phyloP scores from a whole-genome alignment of 2,113 vertebrate genomes.

The Brienomyrus longianalis region DNA sequence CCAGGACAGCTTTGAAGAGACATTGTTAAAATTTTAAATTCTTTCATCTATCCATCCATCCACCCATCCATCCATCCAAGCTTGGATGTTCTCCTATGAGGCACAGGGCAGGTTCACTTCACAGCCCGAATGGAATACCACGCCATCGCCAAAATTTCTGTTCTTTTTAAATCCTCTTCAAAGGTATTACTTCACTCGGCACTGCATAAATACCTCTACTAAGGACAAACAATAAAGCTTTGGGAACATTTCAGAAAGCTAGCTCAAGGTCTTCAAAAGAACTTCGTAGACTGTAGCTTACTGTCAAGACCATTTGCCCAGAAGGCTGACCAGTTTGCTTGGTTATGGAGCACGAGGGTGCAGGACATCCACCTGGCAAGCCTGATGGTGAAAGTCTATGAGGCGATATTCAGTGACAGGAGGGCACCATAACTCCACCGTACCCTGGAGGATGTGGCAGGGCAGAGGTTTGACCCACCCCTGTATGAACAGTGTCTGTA shows the following conservation, averaged over 20 bases:
- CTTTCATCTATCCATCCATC: not conserved
- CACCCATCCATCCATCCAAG: not conserved
- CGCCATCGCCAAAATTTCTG: not conserved
- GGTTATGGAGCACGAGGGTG: not conserved
- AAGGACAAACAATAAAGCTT: not conserved
- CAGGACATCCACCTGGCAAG: slow-evolving; percentile 8
- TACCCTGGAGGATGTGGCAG: not conserved
- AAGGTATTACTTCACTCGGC: not conserved
- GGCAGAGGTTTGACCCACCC: not conserved
- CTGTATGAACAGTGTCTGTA: not conserved
- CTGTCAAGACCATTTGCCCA: not conserved
- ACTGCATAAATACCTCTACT: not conserved
- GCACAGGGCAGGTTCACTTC: not conserved
- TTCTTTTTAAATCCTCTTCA: not conserved
- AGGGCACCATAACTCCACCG: slow-evolving; percentile 10
- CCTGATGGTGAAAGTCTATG: slow-evolving; percentile 19
- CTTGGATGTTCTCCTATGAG: not conserved
- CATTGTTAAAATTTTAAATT: not conserved
- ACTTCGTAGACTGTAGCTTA: not conserved
- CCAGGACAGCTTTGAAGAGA: not conserved
- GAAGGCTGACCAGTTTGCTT: not conserved
- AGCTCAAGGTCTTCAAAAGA: not conserved
- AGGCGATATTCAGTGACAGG: slow-evolving; percentile 14
- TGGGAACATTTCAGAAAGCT: not conserved
- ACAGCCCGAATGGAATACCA: not conserved